Percentiles rank a stretch among this genome's conserved stretches.
These are phyloP conservation scores for Thalassarche chlororhynchos DNA, from an alignment of 2,113 vertebrate species.

Conservation along the genomic window DNA sequence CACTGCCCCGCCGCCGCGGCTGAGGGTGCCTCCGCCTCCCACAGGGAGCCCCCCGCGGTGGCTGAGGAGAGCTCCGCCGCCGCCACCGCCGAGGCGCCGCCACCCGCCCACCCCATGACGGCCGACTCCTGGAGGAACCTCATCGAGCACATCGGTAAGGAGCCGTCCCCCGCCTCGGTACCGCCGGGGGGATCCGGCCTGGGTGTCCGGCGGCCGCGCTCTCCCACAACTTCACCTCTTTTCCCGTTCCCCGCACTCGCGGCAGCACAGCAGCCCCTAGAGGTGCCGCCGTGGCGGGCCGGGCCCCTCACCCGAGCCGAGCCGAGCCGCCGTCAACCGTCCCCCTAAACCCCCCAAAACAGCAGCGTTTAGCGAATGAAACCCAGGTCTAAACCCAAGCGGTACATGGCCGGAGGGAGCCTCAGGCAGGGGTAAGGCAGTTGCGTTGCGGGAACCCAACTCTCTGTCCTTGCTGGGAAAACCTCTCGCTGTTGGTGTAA, in stretches of 20 bases:
- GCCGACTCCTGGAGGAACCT: constrained; percentile 80
- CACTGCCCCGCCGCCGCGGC: not conserved
- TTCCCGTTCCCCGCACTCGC: not conserved
- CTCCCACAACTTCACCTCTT: not conserved
- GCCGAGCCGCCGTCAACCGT: not conserved
- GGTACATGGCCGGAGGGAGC: not conserved
- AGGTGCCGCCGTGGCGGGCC: not conserved
- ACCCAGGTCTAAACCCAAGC: not conserved
- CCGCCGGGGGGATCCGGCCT: not conserved
- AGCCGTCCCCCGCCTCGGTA: not conserved
- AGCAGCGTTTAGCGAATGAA: not conserved
- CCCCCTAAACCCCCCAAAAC: not conserved
- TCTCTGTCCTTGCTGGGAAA: not conserved
- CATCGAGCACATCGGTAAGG: constrained; percentile 80
- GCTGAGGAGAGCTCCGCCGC: constrained; percentile 65
- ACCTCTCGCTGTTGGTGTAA: not conserved
- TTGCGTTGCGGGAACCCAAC: not conserved
- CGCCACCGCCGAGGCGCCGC: constrained; percentile 58
- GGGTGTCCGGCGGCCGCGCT: not conserved
- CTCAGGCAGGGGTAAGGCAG: not conserved
- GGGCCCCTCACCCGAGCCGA: not conserved
- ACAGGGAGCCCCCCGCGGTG: constrained; percentile 61
- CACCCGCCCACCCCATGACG: constrained; percentile 74
- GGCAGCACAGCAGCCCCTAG: not conserved
- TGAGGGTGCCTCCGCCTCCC: not conserved